A percentile compares a stretch with the other conserved stretches of the same genome.
Evolutionary conservation across 2,888 invertebrate genomes (phyloP).

Genomic region (Podabrus alpinus): DNA sequence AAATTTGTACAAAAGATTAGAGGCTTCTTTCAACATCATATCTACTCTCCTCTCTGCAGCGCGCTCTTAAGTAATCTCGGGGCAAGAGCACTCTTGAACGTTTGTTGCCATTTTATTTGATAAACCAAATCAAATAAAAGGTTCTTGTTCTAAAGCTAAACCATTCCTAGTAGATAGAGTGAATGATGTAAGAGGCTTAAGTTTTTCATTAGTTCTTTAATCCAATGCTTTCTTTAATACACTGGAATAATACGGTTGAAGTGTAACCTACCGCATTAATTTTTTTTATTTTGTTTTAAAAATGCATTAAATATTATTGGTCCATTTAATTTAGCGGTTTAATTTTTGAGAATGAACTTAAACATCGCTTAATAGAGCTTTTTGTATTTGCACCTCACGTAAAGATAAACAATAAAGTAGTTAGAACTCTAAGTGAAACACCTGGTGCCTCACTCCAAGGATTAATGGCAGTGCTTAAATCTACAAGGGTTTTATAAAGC

Average conservation of each 20-base stretch:
- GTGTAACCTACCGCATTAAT: not conserved
- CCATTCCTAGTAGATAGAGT: not conserved
- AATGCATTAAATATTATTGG: no score
- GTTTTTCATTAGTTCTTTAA: not conserved
- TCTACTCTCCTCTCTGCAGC: no score
- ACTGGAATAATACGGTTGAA: not conserved
- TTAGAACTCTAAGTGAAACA: constrained; percentile 12
- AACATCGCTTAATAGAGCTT: not conserved
- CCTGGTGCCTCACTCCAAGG: constrained; percentile 13
- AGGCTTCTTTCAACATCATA: no score
- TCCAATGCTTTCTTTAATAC: not conserved
- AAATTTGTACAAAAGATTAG: no score
- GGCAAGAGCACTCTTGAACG: not conserved
- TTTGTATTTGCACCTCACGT: constrained; percentile 3
- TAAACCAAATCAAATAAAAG: not conserved
- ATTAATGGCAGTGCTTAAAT: constrained; percentile 16
- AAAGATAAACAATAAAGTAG: constrained; percentile 5
- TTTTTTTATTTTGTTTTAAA: not conserved
- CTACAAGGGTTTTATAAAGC: constrained; percentile 6
- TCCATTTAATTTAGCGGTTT: not conserved
- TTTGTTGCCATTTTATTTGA: not conserved
- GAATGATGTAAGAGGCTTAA: not conserved
- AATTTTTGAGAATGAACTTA: not conserved
- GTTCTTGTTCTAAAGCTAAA: not conserved
- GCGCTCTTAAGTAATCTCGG: not conserved